A percentile compares a stretch with the other conserved stretches of the same genome.
Evolutionary conservation across 1,140 invertebrate genomes (phyloP).

Genomic region (Heliconius hewitsoni): DNA sequence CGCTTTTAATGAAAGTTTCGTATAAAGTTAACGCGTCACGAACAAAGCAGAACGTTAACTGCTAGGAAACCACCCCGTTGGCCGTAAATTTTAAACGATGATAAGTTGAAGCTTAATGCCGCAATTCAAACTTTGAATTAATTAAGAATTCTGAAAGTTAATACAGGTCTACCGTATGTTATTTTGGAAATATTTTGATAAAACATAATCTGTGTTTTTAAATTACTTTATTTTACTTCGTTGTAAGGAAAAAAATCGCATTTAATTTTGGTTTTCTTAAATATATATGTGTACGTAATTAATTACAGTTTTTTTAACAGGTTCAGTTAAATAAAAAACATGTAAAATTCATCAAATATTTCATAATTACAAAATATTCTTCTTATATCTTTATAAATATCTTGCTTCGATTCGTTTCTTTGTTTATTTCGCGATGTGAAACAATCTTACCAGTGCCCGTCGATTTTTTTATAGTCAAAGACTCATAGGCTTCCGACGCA

Average conservation of each 20-base stretch:
- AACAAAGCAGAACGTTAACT: slow-evolving; percentile 18
- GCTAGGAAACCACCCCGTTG: slow-evolving; percentile 9
- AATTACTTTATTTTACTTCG: background rate
- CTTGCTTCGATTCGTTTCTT: too few species aligned
- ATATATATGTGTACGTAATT: too few species aligned
- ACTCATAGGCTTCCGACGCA: too few species aligned
- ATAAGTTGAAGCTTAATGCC: slow-evolving; percentile 61
- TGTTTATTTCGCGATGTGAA: too few species aligned
- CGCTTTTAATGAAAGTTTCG: slow-evolving; percentile 3
- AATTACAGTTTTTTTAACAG: too few species aligned
- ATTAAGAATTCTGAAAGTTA: slow-evolving; percentile 60
- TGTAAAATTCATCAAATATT: too few species aligned
- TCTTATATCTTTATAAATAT: too few species aligned
- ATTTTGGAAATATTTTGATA: slow-evolving; percentile 20
- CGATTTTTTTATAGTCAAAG: too few species aligned
- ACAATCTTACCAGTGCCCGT: too few species aligned
- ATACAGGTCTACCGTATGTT: slow-evolving; percentile 47
- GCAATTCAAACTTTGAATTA: slow-evolving; percentile 69
- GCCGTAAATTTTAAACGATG: slow-evolving; percentile 62
- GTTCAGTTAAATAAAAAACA: too few species aligned
- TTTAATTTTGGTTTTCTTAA: background rate
- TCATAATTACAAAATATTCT: too few species aligned
- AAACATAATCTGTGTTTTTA: slow-evolving; percentile 3
- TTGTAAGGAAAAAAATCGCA: background rate
- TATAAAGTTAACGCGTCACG: background rate